These are phyloP conservation scores for Phalacrocorax aristotelis DNA, from an alignment of 2,113 vertebrate species.

Conservation along the genomic window DNA sequence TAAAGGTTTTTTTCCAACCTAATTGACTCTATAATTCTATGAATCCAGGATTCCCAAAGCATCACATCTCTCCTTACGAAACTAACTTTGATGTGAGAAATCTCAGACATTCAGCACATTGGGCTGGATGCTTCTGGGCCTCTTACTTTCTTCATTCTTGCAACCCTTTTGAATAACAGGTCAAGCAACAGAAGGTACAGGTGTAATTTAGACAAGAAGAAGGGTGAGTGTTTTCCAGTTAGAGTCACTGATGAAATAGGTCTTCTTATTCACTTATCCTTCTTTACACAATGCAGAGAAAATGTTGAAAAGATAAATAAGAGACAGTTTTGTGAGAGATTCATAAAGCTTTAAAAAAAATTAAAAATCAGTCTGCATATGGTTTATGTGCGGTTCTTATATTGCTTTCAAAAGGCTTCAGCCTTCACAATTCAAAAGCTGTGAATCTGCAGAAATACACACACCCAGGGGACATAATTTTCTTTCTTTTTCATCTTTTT, in stretches of 20 bases:
- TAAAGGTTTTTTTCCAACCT: neutral
- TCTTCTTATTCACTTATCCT: neutral
- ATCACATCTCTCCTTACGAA: neutral
- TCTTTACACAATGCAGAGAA: neutral
- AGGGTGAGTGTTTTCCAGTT: neutral
- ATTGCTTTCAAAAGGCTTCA: neutral
- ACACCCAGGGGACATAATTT: neutral
- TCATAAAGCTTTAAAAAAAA: neutral
- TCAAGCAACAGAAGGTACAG: neutral
- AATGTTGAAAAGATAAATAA: neutral
- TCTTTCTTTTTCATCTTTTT: neutral
- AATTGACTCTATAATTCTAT: neutral
- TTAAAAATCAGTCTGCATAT: neutral
- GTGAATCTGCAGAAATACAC: neutral
- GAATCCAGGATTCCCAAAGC: neutral
- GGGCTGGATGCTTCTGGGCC: neutral
- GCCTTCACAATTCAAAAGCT: neutral
- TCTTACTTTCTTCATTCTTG: neutral
- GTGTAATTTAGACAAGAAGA: neutral
- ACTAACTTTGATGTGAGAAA: neutral
- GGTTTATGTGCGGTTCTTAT: neutral
- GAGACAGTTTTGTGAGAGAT: neutral
- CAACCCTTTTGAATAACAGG: neutral
- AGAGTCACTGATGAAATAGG: neutral
- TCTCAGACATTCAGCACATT: neutral